Evolutionary conservation across 2,888 invertebrate genomes (phyloP), one percentile per base, ranked within the genome.

Genomic region (Heliconius aoede): DNA sequence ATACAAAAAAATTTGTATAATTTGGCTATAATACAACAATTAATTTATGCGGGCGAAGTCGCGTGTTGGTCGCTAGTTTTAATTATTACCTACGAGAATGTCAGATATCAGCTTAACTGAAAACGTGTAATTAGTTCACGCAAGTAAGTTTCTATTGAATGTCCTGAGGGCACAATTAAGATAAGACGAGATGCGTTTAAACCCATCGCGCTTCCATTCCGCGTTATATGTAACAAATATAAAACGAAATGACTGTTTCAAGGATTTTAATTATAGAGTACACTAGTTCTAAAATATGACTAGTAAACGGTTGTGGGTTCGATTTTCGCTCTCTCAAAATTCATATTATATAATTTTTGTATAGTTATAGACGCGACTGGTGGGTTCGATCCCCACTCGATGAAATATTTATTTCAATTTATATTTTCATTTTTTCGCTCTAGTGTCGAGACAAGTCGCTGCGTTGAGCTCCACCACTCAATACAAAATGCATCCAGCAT

Each of bases 81-180:
- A 68, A 46, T 46, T 26, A 32, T 24, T 58, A 64, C 11, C 21
- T 62, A 30, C 32, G 71, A 69, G 32, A n/a, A 55, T n/a, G 30
- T 69, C n/a, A 55, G 69, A 55, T 30, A 58, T 11, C 51, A 24
- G 71, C n/a, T 71, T 58, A 21, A 32, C 71, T 55, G 55, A 51
- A 11, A 71, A 71, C 71, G 58, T 71, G 71, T 71, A 71, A 71
- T 71, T 71, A 71, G 32, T 58, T 58, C 58, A n/a, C 28, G 28
- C 28, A 51, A 46, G 40, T 55, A n/a, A 15, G 58, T 71, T 71
- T 71, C 30, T 30, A 28, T 68, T 46, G 11, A 32, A 71, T 13
- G 32, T 15, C 71, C 58, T n/a, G 21, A 58, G 58, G 71, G 71
- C 36, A 71, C 36, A n/a, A 58, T 55, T 58, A 58, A 71, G 71